Conservation (phyloP, 2,113 vertebrate genomes). For the Erythrocercus mccallii region DNA sequence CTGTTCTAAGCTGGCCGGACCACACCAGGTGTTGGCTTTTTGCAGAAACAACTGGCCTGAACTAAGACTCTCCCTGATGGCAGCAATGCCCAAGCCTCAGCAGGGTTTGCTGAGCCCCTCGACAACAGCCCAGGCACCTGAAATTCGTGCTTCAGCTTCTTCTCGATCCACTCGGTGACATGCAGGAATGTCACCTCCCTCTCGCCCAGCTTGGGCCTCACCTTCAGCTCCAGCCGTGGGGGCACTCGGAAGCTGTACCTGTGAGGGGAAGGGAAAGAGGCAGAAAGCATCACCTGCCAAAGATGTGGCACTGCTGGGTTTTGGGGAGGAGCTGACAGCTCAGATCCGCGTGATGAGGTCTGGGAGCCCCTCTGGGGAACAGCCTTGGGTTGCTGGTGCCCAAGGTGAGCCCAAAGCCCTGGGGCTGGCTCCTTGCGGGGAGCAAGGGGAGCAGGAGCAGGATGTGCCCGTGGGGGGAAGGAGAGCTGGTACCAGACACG, state of each 20-base stretch:
- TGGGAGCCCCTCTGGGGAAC: not conserved
- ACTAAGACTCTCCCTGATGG: rapidly evolving
- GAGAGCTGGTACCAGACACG: constrained; percentile 81
- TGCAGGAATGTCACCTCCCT: constrained; percentile 86
- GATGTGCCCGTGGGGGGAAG: not conserved
- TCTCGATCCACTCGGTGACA: constrained; percentile 88
- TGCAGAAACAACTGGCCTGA: not conserved
- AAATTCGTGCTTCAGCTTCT: constrained; percentile 86
- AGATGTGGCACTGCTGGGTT: not conserved
- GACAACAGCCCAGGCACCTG: constrained; percentile 70
- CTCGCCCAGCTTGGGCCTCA: constrained; percentile 84
- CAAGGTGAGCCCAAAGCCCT: not conserved
- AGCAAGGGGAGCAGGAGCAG: not conserved
- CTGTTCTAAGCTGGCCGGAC: not conserved
- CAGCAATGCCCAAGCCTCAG: not conserved
- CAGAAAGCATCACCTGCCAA: rapidly evolving
- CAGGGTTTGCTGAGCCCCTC: not conserved
- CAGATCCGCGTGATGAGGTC: no score
- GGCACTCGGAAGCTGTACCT: constrained; percentile 89
- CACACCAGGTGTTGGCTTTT: not conserved
- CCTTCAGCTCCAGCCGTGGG: constrained; percentile 82
- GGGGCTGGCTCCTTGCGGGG: not conserved
- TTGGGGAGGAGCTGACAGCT: not conserved
- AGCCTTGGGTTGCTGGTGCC: not conserved
- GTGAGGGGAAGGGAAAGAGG: not conserved